Conservation (phyloP, 2,797 vertebrate species). For the Coracias cyanogaster region DNA sequence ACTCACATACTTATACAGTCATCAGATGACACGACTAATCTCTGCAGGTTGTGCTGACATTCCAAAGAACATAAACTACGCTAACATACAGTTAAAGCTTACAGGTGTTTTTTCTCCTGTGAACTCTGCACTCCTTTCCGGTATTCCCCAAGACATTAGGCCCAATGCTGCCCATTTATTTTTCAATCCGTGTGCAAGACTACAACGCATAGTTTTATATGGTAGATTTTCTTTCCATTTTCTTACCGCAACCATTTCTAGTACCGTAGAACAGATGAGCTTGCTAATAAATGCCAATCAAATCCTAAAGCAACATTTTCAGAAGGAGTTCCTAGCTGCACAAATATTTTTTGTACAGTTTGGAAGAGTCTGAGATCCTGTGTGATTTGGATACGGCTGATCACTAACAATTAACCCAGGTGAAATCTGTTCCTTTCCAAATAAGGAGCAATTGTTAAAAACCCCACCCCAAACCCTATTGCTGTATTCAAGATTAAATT, state of each 20-base stretch:
- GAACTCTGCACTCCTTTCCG: background rate
- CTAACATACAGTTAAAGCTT: background rate
- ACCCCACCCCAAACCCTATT: accelerated
- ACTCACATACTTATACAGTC: background rate
- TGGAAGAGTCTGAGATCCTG: background rate
- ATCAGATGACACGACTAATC: background rate
- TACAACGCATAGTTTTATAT: background rate
- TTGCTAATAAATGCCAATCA: background rate
- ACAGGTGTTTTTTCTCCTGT: background rate
- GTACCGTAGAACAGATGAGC: background rate
- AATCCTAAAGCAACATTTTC: background rate
- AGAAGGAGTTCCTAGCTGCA: background rate
- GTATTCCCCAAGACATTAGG: background rate
- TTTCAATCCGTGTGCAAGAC: background rate
- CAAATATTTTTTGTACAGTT: background rate
- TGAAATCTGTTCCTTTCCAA: background rate
- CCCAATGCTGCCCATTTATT: background rate
- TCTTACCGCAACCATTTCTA: background rate
- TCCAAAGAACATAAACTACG: background rate
- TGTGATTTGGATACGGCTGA: background rate
- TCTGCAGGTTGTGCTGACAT: background rate
- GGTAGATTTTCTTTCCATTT: background rate
- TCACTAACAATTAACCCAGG: background rate
- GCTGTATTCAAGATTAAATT: background rate
- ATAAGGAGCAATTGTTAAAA: background rate